Evolutionary conservation across 2,888 invertebrate genomes (phyloP), one percentile per base, ranked within the genome.

Genomic region (Aspidapion aeneum): DNA sequence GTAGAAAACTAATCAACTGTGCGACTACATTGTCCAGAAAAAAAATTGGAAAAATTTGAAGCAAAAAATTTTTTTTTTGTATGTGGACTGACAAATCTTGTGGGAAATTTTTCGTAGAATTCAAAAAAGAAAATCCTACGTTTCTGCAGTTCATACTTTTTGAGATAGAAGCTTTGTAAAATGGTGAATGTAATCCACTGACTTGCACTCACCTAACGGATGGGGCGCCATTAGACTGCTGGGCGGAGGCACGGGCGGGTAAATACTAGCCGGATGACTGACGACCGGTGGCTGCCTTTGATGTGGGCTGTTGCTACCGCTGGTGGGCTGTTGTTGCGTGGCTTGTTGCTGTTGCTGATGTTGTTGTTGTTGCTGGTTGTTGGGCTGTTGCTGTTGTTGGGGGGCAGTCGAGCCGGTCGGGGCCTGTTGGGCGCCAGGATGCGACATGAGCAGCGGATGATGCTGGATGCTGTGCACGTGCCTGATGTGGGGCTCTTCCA

Each of bases 371-470:
- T 3, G 12, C 35, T 35, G 35, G 5, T 3, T 3, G 5, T 3
- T 3, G 5, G 35, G 35, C 12, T 35, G 35, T n/a, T n/a, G n/a
- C n/a, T n/a, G n/a, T n/a, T n/a, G n/a, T n/a, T n/a, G n/a, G n/a
- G 75, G 58, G 66, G 57, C 71, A 68, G n/a, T n/a, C 35, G 35
- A 35, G 35, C 35, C 35, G 35, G 68, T 72, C 70, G 68, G 35
- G 35, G 35, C 35, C 35, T 3, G 76, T n/a, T n/a, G n/a, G 74
- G 76, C 70, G 71, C 80, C 80, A 64, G 83, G 82, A 77, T 83
- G 84, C 74, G 85, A 84, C 85, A 85, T 85, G 74, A 84, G 82
- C 76, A 86, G 81, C 68, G 84, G 82, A 75, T 84, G 73, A 66
- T 72, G 73, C 70, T 73, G 73, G 65, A 73, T 72, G 71, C 73